A percentile compares a stretch with the other conserved stretches of the same genome.
Conservation (phyloP, 1,140 invertebrate genomes). For the Drosophila nannoptera region DNA sequence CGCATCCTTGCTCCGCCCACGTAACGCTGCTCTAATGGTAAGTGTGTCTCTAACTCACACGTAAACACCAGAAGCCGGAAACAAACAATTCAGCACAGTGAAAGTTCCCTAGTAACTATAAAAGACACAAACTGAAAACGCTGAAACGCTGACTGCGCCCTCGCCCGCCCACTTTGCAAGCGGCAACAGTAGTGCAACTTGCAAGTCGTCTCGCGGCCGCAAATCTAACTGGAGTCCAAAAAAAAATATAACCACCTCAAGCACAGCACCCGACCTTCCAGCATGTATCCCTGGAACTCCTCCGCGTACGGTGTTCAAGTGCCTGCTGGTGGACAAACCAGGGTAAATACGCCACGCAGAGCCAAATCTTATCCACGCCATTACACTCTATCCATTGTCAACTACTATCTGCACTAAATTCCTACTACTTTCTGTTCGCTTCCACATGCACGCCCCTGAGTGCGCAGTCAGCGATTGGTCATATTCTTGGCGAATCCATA, state of each 20-base stretch:
- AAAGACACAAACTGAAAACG: slow-evolving; percentile 33
- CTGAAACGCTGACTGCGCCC: slow-evolving; percentile 59
- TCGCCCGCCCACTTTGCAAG: slow-evolving; percentile 49
- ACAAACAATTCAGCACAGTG: slow-evolving; percentile 17
- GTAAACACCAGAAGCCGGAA: slow-evolving; percentile 48
- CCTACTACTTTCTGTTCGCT: slow-evolving; percentile 16
- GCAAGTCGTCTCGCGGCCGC: slow-evolving; percentile 19
- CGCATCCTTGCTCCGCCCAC: slow-evolving; percentile 42
- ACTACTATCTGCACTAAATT: slow-evolving; percentile 1
- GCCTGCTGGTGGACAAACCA: slow-evolving; percentile 37
- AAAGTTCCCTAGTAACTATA: slow-evolving; percentile 15
- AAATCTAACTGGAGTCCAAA: slow-evolving; percentile 19
- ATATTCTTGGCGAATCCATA: slow-evolving; percentile 1
- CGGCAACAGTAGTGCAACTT: slow-evolving; percentile 31
- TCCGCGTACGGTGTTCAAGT: slow-evolving; percentile 63
- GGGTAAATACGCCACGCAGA: slow-evolving; percentile 64
- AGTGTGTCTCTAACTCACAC: slow-evolving; percentile 33
- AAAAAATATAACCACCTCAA: slow-evolving; percentile 17
- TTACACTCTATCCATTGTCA: slow-evolving; percentile 8
- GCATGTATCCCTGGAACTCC: slow-evolving; percentile 72
- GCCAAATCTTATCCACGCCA: slow-evolving; percentile 20
- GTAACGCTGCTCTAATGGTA: slow-evolving; percentile 61
- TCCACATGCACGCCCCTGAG: not conserved
- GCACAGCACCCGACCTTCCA: slow-evolving; percentile 16
- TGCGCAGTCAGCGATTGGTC: slow-evolving; percentile 22